Evolutionary conservation across 1,140 invertebrate genomes (phyloP), one percentile per base, ranked within the genome.

Genomic region (Maniola jurtina): DNA sequence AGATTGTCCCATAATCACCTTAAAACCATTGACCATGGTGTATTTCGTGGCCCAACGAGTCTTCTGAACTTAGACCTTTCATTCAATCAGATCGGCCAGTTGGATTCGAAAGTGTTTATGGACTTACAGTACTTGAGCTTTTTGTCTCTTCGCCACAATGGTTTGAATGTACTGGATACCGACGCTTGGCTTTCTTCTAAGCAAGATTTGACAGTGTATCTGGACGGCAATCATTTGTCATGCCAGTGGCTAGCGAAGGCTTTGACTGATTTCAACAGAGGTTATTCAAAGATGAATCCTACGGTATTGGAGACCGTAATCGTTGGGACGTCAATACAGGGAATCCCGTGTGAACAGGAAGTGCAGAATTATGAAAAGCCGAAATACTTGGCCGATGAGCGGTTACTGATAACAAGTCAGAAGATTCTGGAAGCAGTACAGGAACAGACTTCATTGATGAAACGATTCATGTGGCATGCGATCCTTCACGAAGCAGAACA

Each of bases 351-450:
- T 66, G 54, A 68, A 6, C 66, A 73, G 45, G 63, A 72, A 33
- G 55, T 54, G n/a, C 16, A 63, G 59, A 58, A 70, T 10, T 40
- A 64, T 10, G 15, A 45, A 7, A 14, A 63, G 8, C 47, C 48
- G 10, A 48, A 59, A 0, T 70, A 69, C 14, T 61, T 71, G 0
- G 71, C 70, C 0, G 85, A 90, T 70, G 86, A 88, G 47, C 76
- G 86, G 7, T 73, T 90, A 13, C 62, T 90, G 10, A 66, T 82
- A 0, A 77, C 74, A 2, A 83, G 63, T 45, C 80, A 84, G 56
- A 86, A 86, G 63, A 88, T 90, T 65, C 60, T 90, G 36, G 77
- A 86, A 68, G 86, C 84, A 14, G 71, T 90, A 0, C 71, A 66
- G 45, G 72, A 88, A 38, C 86, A 90, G 50, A 88, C 80, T 4